These are phyloP conservation scores for Aptenodytes patagonicus DNA, from an alignment of 2,113 vertebrate species.

Conservation along the genomic window DNA sequence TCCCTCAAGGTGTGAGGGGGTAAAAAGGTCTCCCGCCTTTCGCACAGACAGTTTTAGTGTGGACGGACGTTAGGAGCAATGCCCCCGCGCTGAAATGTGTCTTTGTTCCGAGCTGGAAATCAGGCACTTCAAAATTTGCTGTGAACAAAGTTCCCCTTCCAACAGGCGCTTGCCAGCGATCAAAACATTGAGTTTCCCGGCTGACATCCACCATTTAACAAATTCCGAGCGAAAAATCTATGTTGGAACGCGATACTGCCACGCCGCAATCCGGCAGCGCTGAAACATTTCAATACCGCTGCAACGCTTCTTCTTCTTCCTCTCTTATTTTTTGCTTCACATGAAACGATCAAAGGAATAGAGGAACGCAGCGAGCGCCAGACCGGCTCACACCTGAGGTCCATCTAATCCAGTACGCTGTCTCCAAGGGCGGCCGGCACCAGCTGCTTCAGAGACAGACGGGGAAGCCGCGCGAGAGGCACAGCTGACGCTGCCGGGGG, in stretches of 20 bases:
- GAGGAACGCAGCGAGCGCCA: background rate
- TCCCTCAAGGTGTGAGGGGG: background rate
- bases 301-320: background rate
- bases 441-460: background rate
- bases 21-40: background rate
- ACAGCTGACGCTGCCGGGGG: background rate
- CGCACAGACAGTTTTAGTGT: rapidly evolving
- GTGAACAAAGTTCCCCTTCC: background rate
- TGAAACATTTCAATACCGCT: background rate
- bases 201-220: constrained; percentile 3
- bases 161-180: background rate
- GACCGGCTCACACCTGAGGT: background rate
- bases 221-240: background rate
- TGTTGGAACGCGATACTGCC: background rate
- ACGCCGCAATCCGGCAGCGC: rapidly evolving
- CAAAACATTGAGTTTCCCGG: background rate
- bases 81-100: rapidly evolving
- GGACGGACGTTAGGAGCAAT: no score
- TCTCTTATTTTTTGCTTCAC: background rate
- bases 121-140: background rate
- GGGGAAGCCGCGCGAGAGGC: background rate
- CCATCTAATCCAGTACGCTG: rapidly evolving
- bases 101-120: background rate
- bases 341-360: rapidly evolving
- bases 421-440: background rate